Percentiles rank a stretch among this genome's conserved stretches.
Conservation (phyloP, 2,888 invertebrate genomes). For the Hirtodrosophila histrioides region DNA sequence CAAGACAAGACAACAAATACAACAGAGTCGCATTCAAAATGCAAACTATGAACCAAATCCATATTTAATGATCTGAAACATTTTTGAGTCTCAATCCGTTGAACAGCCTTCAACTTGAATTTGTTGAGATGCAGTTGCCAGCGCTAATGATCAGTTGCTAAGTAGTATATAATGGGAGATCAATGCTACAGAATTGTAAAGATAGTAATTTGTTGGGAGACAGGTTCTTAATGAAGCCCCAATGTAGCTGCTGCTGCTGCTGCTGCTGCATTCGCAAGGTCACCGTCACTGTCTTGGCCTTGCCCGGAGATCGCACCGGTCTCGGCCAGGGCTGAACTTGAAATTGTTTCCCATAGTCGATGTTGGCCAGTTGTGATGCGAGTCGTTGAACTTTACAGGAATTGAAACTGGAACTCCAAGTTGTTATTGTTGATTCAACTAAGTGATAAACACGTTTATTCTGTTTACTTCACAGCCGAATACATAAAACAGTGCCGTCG, state of each 20-base stretch:
- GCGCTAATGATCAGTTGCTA: slow-evolving; percentile 32
- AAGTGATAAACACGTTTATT: slow-evolving; percentile 32
- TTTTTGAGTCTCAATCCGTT: slow-evolving; percentile 37
- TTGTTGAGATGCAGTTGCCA: slow-evolving; percentile 38
- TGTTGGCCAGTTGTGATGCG: slow-evolving; percentile 22
- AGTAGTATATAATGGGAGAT: slow-evolving; percentile 24
- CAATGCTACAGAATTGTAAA: slow-evolving; percentile 29
- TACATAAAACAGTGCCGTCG: slow-evolving; percentile 89
- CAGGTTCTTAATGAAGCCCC: slow-evolving; percentile 40
- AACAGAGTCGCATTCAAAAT: slow-evolving; percentile 43
- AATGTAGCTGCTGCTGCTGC: slow-evolving; percentile 27
- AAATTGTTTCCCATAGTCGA: slow-evolving; percentile 11
- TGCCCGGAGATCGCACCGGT: slow-evolving; percentile 46
- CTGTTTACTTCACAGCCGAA: slow-evolving; percentile 42
- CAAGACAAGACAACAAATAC: not conserved
- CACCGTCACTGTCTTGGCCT: slow-evolving; percentile 27
- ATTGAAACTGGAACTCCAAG: slow-evolving; percentile 18
- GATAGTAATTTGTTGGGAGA: slow-evolving; percentile 20
- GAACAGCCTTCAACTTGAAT: slow-evolving; percentile 72
- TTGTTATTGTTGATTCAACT: slow-evolving; percentile 28
- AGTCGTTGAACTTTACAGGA: slow-evolving; percentile 70
- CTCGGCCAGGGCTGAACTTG: slow-evolving; percentile 37
- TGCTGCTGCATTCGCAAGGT: slow-evolving; percentile 40
- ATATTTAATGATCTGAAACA: slow-evolving; percentile 58
- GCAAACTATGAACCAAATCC: slow-evolving; percentile 72